Conservation (phyloP, 2,113 vertebrate species). For the Zapornia atra region DNA sequence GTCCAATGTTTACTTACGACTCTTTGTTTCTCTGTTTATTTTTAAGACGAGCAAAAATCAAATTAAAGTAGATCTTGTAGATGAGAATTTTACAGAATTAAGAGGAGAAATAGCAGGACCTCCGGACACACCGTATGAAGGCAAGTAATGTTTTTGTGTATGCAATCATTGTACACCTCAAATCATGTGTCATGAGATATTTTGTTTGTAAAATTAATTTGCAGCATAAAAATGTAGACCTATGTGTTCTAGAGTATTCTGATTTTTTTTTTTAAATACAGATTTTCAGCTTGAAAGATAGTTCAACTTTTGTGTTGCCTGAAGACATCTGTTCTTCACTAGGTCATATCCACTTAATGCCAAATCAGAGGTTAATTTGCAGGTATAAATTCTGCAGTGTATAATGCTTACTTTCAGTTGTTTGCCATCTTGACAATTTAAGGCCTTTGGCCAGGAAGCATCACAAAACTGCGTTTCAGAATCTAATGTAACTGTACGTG, state of each 20-base stretch:
- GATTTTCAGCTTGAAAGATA: not conserved
- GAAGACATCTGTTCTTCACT: not conserved
- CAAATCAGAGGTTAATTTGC: not conserved
- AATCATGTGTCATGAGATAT: not conserved
- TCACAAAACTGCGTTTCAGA: not conserved
- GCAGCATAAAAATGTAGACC: not conserved
- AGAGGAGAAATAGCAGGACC: slow-evolving; percentile 98
- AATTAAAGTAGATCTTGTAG: slow-evolving; percentile 99
- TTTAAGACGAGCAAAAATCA: slow-evolving; percentile 99
- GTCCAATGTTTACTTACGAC: slow-evolving; percentile 42
- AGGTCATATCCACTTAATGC: not conserved
- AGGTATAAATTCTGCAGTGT: not conserved
- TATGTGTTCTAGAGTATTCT: not conserved
- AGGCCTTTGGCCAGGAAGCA: not conserved
- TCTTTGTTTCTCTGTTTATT: slow-evolving; percentile 78
- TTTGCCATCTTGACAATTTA: not conserved
- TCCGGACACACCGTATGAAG: slow-evolving; percentile 98
- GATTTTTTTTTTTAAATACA: not conserved
- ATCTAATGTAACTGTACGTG: not conserved
- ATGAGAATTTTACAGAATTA: slow-evolving; percentile 99
- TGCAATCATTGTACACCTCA: slow-evolving; percentile 44
- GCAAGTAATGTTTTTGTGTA: slow-evolving; percentile 80
- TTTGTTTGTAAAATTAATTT: slow-evolving; percentile 13
- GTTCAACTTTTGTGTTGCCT: not conserved
- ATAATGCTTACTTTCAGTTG: not conserved